Conservation (phyloP, 2,113 vertebrate genomes). For the Bubo scandiacus region DNA sequence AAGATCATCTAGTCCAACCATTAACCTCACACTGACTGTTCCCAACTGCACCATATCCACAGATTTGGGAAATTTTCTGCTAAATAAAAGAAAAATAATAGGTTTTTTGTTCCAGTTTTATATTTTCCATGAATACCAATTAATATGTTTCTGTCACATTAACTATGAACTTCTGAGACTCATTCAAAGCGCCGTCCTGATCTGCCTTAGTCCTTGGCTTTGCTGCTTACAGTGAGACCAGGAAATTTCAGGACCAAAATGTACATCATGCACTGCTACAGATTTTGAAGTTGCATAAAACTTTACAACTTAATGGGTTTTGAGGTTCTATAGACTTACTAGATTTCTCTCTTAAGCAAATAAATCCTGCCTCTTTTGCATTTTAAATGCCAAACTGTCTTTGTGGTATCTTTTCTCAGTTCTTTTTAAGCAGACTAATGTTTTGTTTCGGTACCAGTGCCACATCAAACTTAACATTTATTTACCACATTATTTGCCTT, state of each 20-base stretch:
- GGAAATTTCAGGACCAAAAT: background rate
- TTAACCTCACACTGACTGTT: no score
- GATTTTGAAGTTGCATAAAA: background rate
- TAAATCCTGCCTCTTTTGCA: background rate
- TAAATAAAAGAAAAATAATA: background rate
- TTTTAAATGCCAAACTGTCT: background rate
- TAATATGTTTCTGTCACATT: background rate
- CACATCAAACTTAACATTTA: background rate
- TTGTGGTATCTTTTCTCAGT: background rate
- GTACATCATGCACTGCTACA: rapidly evolving
- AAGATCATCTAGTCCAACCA: no score
- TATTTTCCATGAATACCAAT: background rate
- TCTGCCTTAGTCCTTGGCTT: background rate
- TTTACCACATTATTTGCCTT: background rate
- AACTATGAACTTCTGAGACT: background rate
- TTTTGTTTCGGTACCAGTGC: background rate
- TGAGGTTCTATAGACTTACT: background rate
- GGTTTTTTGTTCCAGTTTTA: background rate
- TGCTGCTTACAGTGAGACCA: background rate
- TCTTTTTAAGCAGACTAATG: background rate
- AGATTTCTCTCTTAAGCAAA: background rate
- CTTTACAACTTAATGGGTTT: background rate
- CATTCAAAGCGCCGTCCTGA: background rate
- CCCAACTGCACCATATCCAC: no score
- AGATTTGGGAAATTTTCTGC: background rate